Conservation (phyloP, 2,113 vertebrate species). For the Megaceryle torquata region DNA sequence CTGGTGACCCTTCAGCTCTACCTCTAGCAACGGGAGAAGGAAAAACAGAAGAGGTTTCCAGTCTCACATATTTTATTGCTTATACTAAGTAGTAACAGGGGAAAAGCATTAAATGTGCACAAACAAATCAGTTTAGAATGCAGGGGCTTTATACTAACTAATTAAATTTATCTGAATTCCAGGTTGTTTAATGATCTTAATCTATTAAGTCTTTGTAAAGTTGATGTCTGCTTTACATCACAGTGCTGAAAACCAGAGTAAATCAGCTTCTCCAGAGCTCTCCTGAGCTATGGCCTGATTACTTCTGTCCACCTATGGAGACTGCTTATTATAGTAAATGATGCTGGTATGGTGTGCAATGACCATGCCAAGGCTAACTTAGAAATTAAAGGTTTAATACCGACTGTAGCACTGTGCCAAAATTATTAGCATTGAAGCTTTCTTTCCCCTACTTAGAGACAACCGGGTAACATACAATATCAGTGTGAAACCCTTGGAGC, state of each 20-base stretch:
- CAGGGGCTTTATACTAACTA: neutral
- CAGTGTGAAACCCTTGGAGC: neutral
- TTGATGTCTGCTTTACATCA: neutral
- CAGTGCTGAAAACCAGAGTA: neutral
- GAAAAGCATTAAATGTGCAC: neutral
- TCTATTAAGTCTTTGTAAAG: neutral
- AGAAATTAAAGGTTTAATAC: neutral
- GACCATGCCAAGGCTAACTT: neutral
- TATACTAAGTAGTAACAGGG: neutral
- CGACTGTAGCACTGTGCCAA: neutral
- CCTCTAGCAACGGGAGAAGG: accelerated
- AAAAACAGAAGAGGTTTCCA: neutral
- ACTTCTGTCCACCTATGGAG: neutral
- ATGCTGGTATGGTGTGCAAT: neutral
- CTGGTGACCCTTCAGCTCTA: neutral
- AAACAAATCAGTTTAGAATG: neutral
- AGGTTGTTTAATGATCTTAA: neutral
- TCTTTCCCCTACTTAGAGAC: neutral
- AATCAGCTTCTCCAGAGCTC: neutral
- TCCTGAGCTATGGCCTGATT: neutral
- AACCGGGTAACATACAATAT: accelerated
- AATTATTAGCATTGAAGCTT: neutral
- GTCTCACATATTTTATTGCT: neutral
- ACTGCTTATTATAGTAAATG: neutral
- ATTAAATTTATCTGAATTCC: neutral